Percentiles rank a stretch among this genome's conserved stretches.
phyloP scores from a whole-genome alignment of 2,113 vertebrate genomes.

The Podiceps cristatus region DNA sequence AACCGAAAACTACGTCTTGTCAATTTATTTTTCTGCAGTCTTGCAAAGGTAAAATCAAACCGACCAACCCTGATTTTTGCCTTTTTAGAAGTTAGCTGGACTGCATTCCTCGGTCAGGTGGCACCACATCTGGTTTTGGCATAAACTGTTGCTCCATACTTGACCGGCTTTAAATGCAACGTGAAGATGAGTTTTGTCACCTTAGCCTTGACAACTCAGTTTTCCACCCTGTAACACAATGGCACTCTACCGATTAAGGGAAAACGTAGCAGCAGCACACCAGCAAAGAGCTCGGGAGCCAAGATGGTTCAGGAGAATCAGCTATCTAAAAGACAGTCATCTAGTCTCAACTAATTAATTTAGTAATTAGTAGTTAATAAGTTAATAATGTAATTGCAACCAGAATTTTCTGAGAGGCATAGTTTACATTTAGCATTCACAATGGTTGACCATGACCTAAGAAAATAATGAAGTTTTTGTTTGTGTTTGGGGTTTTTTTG shows the following conservation, averaged over 20 bases:
- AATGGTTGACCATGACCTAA: background rate
- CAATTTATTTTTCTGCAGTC: background rate
- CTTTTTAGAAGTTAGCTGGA: conserved; percentile 79
- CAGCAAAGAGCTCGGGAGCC: background rate
- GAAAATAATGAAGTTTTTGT: background rate
- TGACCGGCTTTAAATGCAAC: conserved; percentile 65
- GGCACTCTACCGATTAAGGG: background rate
- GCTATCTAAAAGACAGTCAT: too few species aligned
- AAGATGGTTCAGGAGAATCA: background rate
- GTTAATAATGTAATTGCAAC: background rate
- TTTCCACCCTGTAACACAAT: conserved; percentile 74
- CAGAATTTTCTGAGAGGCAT: background rate
- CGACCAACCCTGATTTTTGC: background rate
- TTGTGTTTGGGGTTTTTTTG: background rate
- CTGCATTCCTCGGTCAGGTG: conserved; percentile 82
- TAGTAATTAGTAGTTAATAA: background rate
- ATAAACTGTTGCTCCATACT: conserved; percentile 75
- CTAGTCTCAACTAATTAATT: too few species aligned
- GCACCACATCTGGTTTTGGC: conserved; percentile 76
- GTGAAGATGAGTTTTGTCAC: conserved; percentile 81
- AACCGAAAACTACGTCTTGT: background rate
- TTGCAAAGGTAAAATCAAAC: background rate
- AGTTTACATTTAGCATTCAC: background rate
- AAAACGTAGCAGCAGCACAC: background rate
- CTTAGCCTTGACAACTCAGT: conserved; percentile 77